Evolutionary conservation across 2,888 invertebrate species (phyloP).

Genomic region (Aleiodes alternator): DNA sequence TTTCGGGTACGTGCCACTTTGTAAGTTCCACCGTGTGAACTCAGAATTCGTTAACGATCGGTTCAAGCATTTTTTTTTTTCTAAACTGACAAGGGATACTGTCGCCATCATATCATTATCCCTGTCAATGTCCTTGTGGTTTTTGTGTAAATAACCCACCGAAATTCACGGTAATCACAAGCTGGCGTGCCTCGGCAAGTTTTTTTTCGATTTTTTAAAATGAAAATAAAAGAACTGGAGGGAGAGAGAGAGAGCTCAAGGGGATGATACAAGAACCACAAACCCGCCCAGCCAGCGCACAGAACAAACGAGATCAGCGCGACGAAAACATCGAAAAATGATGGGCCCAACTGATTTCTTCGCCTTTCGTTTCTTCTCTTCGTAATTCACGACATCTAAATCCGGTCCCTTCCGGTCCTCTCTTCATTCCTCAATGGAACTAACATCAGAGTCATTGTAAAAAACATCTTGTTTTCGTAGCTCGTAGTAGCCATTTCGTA

Average conservation of each 20-base stretch:
- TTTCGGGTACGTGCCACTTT: conserved; percentile 36
- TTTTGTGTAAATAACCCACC: conserved; percentile 59
- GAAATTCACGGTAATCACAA: conserved; percentile 54
- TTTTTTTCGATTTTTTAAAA: conserved; percentile 42
- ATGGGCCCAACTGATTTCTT: conserved; percentile 34
- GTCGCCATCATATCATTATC: conserved; percentile 56
- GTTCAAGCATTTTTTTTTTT: background rate
- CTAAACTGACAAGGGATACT: conserved; percentile 7
- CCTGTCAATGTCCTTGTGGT: conserved; percentile 59
- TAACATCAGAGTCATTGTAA: conserved; percentile 40
- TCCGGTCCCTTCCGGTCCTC: conserved; percentile 52
- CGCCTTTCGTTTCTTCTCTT: conserved; percentile 28
- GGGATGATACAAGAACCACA: conserved; percentile 28
- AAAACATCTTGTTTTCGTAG: conserved; percentile 17
- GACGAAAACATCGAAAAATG: conserved; percentile 43
- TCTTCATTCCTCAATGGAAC: conserved; percentile 28
- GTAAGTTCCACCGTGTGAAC: conserved; percentile 45
- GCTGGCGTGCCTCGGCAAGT: conserved; percentile 43
- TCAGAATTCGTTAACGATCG: conserved; percentile 56
- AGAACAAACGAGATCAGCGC: conserved; percentile 45
- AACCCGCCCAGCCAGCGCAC: conserved; percentile 18
- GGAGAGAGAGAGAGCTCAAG: conserved; percentile 13
- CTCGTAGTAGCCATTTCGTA: background rate
- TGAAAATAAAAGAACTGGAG: conserved; percentile 26
- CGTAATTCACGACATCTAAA: conserved; percentile 54